Conservation (phyloP, 2,797 vertebrate species). For the Rhincodon typus region DNA sequence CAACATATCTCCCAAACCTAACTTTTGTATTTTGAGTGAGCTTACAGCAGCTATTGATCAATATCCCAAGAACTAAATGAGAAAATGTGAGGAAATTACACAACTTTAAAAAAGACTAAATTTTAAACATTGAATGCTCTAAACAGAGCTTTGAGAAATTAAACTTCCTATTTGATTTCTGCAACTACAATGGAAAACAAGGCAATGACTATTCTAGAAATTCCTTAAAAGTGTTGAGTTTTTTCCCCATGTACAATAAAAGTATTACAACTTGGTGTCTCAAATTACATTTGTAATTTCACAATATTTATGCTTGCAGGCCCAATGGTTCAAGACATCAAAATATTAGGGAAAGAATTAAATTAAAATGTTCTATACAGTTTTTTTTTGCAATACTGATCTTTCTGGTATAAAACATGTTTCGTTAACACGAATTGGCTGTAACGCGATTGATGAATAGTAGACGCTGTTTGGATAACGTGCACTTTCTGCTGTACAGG, state of each 20-base stretch:
- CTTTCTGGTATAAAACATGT: no score
- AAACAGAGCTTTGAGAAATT: not conserved
- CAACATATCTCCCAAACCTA: not conserved
- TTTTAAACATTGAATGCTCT: not conserved
- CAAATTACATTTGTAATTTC: not conserved
- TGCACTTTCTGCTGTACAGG: no score
- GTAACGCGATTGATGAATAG: no score
- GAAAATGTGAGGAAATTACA: not conserved
- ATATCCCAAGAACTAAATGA: not conserved
- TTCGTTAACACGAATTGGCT: no score
- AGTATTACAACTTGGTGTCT: not conserved
- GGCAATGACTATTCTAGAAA: not conserved
- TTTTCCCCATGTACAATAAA: not conserved
- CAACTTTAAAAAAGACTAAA: not conserved
- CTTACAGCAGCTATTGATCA: not conserved
- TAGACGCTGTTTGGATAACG: no score
- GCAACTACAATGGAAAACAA: not conserved
- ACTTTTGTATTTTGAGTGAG: not conserved
- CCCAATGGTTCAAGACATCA: not conserved
- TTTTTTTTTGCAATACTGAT: no score
- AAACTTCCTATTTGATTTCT: not conserved
- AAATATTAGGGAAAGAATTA: not conserved
- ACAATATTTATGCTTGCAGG: not conserved
- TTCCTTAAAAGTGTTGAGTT: not conserved
- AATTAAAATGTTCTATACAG: not conserved